Conservation (phyloP, 1,140 invertebrate species). For the Riptortus pedestris region DNA sequence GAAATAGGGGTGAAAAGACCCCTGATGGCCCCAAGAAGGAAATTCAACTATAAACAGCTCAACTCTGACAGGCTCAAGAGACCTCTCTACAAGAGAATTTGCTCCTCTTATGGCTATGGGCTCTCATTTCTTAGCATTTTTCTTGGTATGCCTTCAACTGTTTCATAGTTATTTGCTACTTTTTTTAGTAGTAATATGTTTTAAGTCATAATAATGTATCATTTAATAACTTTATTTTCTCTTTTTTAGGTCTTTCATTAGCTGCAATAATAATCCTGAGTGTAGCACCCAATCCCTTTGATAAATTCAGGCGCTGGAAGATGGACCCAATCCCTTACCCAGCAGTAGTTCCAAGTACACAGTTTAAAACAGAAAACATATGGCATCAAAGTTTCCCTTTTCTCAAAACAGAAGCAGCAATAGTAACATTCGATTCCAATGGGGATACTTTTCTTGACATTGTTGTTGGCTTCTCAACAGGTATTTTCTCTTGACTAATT, state of each 20-base stretch:
- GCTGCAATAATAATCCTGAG: constrained; percentile 55
- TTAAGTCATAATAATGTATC: not conserved
- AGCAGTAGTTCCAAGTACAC: constrained; percentile 52
- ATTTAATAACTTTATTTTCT: constrained; percentile 5
- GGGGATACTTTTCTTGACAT: constrained; percentile 61
- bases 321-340: constrained; percentile 21
- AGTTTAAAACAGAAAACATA: constrained; percentile 52
- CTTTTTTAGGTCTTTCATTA: constrained; percentile 44
- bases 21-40: constrained; percentile 58
- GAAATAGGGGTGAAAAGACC: constrained; percentile 60
- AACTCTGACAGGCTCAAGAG: constrained; percentile 40
- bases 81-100: constrained; percentile 44
- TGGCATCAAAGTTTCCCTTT: constrained; percentile 64
- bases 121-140: constrained; percentile 38
- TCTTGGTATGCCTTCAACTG: constrained; percentile 31
- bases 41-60: constrained; percentile 38
- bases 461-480: constrained; percentile 69
- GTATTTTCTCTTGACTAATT: too few species aligned
- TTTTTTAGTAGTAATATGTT: too few species aligned
- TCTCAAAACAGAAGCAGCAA: constrained; percentile 62
- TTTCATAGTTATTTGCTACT: too few species aligned
- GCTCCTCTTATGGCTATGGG: constrained; percentile 51
- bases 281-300: constrained; percentile 49
- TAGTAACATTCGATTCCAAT: constrained; percentile 63
- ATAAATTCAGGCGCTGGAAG: constrained; percentile 46